Percentiles rank a stretch among this genome's conserved stretches.
These are phyloP conservation scores for Phocides pigmalion DNA, from an alignment of 1,140 invertebrate species.

Conservation along the genomic window DNA sequence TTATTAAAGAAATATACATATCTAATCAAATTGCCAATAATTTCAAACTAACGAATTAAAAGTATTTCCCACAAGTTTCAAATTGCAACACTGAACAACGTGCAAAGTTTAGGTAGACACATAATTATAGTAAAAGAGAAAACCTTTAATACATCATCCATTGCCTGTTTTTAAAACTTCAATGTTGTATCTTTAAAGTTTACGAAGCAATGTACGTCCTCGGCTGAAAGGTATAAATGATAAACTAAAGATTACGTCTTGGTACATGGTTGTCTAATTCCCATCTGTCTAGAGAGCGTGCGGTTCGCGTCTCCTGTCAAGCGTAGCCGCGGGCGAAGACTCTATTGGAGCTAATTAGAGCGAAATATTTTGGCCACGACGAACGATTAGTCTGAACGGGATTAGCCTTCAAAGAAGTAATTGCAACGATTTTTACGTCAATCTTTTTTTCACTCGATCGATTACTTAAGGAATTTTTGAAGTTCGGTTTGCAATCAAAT, in stretches of 20 bases:
- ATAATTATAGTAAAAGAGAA: background rate
- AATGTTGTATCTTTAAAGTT: background rate
- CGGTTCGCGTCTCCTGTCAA: slow-evolving; percentile 59
- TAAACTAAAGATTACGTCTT: slow-evolving; percentile 25
- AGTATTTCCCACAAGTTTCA: slow-evolving; percentile 49
- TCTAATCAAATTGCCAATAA: slow-evolving; percentile 44
- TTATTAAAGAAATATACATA: slow-evolving; percentile 32
- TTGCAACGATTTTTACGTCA: slow-evolving; percentile 56
- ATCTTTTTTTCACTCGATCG: slow-evolving; percentile 36
- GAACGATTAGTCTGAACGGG: slow-evolving; percentile 46
- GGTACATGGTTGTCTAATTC: slow-evolving; percentile 54
- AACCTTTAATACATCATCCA: slow-evolving; percentile 24
- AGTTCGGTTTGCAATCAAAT: slow-evolving; percentile 5
- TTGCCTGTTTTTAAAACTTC: slow-evolving; percentile 13
- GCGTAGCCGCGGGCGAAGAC: slow-evolving; percentile 51
- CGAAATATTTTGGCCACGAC: slow-evolving; percentile 55
- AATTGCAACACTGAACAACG: slow-evolving; percentile 42
- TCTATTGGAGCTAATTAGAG: slow-evolving; percentile 64
- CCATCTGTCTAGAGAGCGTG: slow-evolving; percentile 56
- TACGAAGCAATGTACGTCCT: slow-evolving; percentile 6
- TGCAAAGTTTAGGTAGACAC: background rate
- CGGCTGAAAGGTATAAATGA: background rate
- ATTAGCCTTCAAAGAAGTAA: slow-evolving; percentile 48
- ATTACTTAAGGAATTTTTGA: slow-evolving; percentile 16
- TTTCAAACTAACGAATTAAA: slow-evolving; percentile 47